These are phyloP conservation scores for Panthera uncia DNA, from an alignment of 2,113 vertebrate genomes.

Conservation along the genomic window DNA sequence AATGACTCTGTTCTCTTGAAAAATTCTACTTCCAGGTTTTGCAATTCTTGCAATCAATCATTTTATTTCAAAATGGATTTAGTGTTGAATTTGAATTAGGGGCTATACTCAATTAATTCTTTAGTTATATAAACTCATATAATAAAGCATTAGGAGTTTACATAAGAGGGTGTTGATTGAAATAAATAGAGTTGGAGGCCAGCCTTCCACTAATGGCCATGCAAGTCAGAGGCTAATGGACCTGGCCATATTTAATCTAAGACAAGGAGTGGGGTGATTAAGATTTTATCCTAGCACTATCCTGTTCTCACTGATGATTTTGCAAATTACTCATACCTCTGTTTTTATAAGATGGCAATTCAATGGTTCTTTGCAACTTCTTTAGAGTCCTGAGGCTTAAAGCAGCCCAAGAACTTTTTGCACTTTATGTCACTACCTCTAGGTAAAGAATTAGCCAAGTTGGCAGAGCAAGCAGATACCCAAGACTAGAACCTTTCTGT, in stretches of 20 bases:
- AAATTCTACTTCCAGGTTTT: not conserved
- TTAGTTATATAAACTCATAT: constrained; percentile 39
- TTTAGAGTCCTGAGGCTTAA: not conserved
- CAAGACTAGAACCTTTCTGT: constrained; percentile 19
- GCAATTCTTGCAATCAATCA: constrained; percentile 28
- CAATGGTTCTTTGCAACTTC: constrained; percentile 7
- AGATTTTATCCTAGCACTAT: constrained; percentile 29
- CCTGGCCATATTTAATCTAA: constrained; percentile 14
- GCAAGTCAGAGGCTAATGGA: constrained; percentile 63
- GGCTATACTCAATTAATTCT: constrained; percentile 70
- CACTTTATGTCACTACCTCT: constrained; percentile 37
- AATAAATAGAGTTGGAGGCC: constrained; percentile 59
- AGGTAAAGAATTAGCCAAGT: not conserved
- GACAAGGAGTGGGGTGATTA: not conserved
- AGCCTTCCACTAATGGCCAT: constrained; percentile 41
- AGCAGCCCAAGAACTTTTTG: not conserved
- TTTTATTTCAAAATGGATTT: constrained; percentile 60
- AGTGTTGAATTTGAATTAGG: constrained; percentile 58
- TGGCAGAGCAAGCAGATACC: not conserved
- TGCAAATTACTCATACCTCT: constrained; percentile 26
- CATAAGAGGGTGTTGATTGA: constrained; percentile 63
- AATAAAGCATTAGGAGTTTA: constrained; percentile 58
- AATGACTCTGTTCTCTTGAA: constrained; percentile 39
- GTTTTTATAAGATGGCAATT: constrained; percentile 31
- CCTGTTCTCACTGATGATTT: constrained; percentile 38